Percentiles rank a stretch among this genome's conserved stretches.
Evolutionary conservation across 2,113 vertebrate species (phyloP).

Genomic region (Carassius carassius): DNA sequence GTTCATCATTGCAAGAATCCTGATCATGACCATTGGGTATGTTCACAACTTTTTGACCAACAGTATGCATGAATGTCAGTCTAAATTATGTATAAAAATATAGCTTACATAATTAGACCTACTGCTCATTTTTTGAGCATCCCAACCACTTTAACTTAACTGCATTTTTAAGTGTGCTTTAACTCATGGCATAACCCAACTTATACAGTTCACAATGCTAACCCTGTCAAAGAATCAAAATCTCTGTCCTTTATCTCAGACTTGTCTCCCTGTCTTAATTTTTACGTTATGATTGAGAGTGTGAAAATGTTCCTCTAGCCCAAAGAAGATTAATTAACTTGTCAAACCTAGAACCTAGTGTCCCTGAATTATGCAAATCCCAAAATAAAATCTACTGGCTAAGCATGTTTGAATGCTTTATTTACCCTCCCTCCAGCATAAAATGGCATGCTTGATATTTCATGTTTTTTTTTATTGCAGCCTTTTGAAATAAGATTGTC

Average conservation of each 20-base stretch:
- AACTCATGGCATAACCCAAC: neutral
- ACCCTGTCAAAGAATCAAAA: neutral
- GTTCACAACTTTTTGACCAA: slow-evolving; percentile 73
- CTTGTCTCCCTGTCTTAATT: neutral
- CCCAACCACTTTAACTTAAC: neutral
- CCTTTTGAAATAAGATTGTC: slow-evolving; percentile 58
- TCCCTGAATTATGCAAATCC: slow-evolving; percentile 60
- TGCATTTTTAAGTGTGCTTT: neutral
- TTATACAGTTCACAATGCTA: slow-evolving; percentile 8
- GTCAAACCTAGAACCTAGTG: slow-evolving; percentile 38
- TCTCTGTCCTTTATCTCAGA: neutral
- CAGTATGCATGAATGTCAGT: slow-evolving; percentile 72
- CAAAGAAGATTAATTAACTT: slow-evolving; percentile 50
- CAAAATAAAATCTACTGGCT: slow-evolving; percentile 60
- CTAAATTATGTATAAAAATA: neutral
- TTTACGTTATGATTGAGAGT: neutral
- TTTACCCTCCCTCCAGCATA: slow-evolving; percentile 42
- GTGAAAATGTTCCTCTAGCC: neutral
- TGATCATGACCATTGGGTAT: slow-evolving; percentile 85
- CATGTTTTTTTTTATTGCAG: slow-evolving; percentile 21
- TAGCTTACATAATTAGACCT: neutral
- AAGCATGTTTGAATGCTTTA: slow-evolving; percentile 52
- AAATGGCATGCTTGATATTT: slow-evolving; percentile 12
- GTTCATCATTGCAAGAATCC: slow-evolving; percentile 78
- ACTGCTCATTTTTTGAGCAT: neutral